A percentile compares a stretch with the other conserved stretches of the same genome.
phyloP scores from a whole-genome alignment of 2,113 vertebrate genomes.

The Aegithalos caudatus region DNA sequence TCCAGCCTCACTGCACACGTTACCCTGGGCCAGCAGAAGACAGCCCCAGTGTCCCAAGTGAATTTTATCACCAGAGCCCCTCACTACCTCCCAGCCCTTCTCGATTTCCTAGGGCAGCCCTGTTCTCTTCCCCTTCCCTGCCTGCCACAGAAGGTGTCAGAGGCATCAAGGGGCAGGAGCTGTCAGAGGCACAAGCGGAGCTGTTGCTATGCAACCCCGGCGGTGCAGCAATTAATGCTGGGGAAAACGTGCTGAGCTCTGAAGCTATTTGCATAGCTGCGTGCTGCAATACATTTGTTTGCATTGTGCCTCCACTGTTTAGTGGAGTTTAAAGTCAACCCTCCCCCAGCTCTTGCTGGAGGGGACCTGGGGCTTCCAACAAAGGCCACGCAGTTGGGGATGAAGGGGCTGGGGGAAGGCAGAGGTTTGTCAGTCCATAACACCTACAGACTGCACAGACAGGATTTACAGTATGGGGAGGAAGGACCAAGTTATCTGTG shows the following conservation, averaged over 20 bases:
- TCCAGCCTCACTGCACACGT: not conserved
- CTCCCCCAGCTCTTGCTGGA: slow-evolving; percentile 9
- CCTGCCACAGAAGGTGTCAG: slow-evolving; percentile 49
- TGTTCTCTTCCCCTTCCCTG: not conserved
- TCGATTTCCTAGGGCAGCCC: not conserved
- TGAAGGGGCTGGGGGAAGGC: not conserved
- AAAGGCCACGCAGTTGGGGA: not conserved
- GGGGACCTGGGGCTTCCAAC: not conserved
- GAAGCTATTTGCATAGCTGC: slow-evolving; percentile 69
- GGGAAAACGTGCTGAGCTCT: slow-evolving; percentile 55
- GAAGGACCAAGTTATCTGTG: not conserved
- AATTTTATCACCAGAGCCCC: not conserved
- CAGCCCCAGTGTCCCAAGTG: not conserved
- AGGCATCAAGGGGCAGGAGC: slow-evolving; percentile 64
- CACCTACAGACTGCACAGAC: not conserved
- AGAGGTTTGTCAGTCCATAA: not conserved
- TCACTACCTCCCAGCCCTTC: not conserved
- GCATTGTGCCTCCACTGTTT: slow-evolving; percentile 26
- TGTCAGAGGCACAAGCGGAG: slow-evolving; percentile 56
- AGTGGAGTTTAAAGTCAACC: slow-evolving; percentile 30
- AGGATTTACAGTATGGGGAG: not conserved
- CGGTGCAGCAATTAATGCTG: slow-evolving; percentile 64
- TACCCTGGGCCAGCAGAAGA: not conserved
- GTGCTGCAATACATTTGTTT: slow-evolving; percentile 56
- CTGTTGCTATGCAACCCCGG: slow-evolving; percentile 69